phyloP scores from a whole-genome alignment of 2,797 vertebrate genomes.

The Spinibarbus caldwelli region DNA sequence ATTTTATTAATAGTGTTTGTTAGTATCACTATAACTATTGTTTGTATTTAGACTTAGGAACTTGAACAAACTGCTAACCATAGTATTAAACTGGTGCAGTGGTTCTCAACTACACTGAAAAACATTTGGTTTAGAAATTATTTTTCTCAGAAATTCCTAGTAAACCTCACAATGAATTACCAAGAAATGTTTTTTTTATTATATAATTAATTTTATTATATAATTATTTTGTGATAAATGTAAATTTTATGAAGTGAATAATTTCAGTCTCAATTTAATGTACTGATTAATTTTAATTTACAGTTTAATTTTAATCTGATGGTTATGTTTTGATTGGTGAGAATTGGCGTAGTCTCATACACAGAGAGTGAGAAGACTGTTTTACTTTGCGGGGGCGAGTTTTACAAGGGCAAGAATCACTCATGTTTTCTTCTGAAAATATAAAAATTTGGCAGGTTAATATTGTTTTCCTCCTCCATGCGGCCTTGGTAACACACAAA shows the following conservation, averaged over 20 bases:
- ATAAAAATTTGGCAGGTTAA: too few species aligned
- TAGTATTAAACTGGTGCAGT: neutral
- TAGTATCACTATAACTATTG: neutral
- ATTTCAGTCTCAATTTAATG: neutral
- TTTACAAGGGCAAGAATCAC: neutral
- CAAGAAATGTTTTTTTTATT: too few species aligned
- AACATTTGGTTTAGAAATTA: too few species aligned
- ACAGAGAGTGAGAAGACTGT: neutral
- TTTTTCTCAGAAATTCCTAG: neutral
- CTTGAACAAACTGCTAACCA: neutral
- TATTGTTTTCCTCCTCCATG: neutral
- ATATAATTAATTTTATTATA: neutral
- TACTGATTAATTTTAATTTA: neutral
- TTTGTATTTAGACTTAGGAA: neutral
- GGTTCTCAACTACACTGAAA: neutral
- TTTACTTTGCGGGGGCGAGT: neutral
- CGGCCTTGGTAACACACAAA: neutral
- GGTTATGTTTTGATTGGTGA: neutral
- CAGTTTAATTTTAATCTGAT: neutral
- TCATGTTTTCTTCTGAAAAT: too few species aligned
- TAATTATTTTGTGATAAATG: neutral
- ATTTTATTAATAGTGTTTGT: neutral
- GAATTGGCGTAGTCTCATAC: neutral
- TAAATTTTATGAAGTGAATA: neutral
- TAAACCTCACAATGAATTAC: neutral